A percentile compares a stretch with the other conserved stretches of the same genome.
These are phyloP conservation scores for Pocillopora verrucosa DNA, from an alignment of 64 coral and sea anemone species.

Conservation along the genomic window DNA sequence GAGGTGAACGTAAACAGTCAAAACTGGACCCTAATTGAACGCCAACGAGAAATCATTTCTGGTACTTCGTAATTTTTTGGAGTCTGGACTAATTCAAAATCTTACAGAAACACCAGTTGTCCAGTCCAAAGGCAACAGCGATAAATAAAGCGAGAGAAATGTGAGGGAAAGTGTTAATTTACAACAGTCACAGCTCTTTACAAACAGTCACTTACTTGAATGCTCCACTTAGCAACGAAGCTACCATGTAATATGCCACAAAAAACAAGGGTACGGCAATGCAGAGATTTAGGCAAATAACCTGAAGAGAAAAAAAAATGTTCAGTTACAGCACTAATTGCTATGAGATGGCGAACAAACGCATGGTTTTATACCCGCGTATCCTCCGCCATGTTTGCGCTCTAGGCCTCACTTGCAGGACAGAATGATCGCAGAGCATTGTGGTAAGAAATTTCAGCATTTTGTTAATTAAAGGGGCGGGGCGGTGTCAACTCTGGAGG, in stretches of 20 bases:
- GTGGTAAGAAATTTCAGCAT: neutral
- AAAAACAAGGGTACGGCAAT: slow-evolving; percentile 78
- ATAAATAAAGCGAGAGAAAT: neutral
- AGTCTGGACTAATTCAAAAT: no score
- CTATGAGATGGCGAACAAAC: neutral
- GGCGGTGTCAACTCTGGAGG: no score
- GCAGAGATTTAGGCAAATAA: slow-evolving; percentile 78
- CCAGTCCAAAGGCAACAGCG: no score
- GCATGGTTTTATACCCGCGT: neutral
- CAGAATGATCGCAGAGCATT: neutral
- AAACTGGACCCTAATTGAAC: no score
- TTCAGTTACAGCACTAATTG: neutral
- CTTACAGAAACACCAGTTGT: no score
- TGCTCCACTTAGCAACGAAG: slow-evolving; percentile 79
- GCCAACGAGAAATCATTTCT: no score
- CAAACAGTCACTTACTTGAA: slow-evolving; percentile 58
- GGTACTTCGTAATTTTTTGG: no score
- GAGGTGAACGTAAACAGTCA: no score
- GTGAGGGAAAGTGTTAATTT: neutral
- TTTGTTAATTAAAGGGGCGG: neutral
- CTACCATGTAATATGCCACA: slow-evolving; percentile 83
- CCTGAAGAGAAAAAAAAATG: slow-evolving; percentile 16
- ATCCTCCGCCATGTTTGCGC: slow-evolving; percentile 40
- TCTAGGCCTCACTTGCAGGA: neutral
- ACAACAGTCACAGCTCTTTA: neutral